A percentile compares a stretch with the other conserved stretches of the same genome.
Evolutionary conservation across 1,140 invertebrate species (phyloP).

Genomic region (Dendrolimus kikuchii): DNA sequence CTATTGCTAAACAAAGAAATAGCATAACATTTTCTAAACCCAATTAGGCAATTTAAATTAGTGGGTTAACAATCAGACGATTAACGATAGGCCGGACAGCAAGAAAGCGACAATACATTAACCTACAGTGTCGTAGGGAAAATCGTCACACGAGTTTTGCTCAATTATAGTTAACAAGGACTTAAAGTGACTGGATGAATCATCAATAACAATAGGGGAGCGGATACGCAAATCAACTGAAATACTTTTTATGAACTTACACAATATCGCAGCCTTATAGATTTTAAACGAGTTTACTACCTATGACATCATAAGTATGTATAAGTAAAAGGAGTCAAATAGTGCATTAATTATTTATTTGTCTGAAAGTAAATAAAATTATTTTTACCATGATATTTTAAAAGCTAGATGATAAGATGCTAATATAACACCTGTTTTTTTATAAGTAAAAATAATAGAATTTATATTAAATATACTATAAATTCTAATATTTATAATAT

Average conservation of each 20-base stretch:
- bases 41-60: conserved; percentile 55
- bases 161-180: conserved; percentile 51
- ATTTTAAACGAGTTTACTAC: too few relatives aligned
- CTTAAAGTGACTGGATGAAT: conserved; percentile 23
- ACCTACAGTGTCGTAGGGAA: conserved; percentile 63
- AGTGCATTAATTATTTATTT: too few relatives aligned
- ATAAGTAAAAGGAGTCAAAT: too few relatives aligned
- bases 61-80: conserved; percentile 63
- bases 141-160: conserved; percentile 62
- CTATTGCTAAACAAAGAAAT: conserved; percentile 20
- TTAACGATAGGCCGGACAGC: conserved; percentile 56
- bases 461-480: not conserved
- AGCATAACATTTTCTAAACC: conserved; percentile 40
- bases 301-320: too few relatives aligned
- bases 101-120: conserved; percentile 68
- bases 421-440: not conserved
- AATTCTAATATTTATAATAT: not conserved
- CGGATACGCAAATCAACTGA: too few relatives aligned
- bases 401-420: not conserved
- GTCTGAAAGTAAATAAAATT: too few relatives aligned
- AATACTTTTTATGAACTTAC: too few relatives aligned
- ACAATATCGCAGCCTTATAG: too few relatives aligned
- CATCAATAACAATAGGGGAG: not conserved
- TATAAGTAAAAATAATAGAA: too few relatives aligned
- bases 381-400: too few relatives aligned